Base-by-base conservation (phyloP, 2,888 invertebrate species). In the Phytoseiulus persimilis region DNA sequence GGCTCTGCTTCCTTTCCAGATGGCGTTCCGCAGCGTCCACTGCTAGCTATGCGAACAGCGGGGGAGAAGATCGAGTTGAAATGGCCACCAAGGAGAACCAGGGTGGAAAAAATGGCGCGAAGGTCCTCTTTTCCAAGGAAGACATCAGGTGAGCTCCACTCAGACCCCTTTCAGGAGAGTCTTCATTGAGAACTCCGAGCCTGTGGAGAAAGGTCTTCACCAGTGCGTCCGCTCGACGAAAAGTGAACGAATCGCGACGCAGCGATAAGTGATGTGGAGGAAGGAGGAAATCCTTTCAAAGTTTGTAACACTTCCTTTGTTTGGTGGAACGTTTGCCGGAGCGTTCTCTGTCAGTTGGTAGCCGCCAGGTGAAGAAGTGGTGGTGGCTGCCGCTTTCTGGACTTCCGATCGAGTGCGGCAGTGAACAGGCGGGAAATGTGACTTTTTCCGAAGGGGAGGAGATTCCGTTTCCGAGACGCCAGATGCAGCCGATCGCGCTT, bases 11-110 rank as follows among this genome's bases (percentile, higher is more conserved):
- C 39, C 39, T 39, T 65, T 65, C 65, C 65, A 65, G 65, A 65
- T 65, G 65, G 65, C 65, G 18, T 65, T 28, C 65, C 65, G 65
- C 65, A 65, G 65, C 65, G 65, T 65, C 65, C 65, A 65, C 11
- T 65, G 65, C 65, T 65, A 65, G 65, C 65, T 65, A 65, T 65
- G 65, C 65, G 65, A 65, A 65, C 65, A 65, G 65, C 14, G 65
- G 5, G 65, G 65, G 65, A 65, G 18, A 18, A 65, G 65, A 65
- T 87, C n/a, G 87, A 87, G 87, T 39, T n/a, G 87, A 33, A 6
- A 87, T 87, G 87, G 87, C 87, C 87, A 87, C 39, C 87, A 87
- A 87, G 33, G 87, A 87, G 33, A 87, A 87, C 87, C 87, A 87
- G 32, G 87, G 39, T 33, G 33, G 87, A 32, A 32, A 33, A 32